Base-by-base conservation (phyloP, 2,888 invertebrate genomes). In the Aplocera efformata region DNA sequence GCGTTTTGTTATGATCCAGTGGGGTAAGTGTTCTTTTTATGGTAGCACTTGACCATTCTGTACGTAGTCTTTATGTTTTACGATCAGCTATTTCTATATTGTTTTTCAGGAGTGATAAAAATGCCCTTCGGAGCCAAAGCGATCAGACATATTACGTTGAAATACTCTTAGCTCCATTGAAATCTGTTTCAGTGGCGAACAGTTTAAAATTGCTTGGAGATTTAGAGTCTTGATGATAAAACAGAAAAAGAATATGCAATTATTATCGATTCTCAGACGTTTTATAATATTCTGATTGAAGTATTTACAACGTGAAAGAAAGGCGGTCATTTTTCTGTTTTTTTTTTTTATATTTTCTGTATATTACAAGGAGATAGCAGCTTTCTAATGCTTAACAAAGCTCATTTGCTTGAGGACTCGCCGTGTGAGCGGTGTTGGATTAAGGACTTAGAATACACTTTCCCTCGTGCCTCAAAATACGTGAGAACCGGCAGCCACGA, bases 1-100 rank as follows among this genome's bases (percentile, higher is more conserved):
- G 69, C 66, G 63, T 52, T 65, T 68, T 55, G 45, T 42, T 48
- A 65, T 58, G 54, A 56, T 50, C 38, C 32, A n/a, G 25, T 31
- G 27, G 48, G 52, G 50, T 53, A 53, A 50, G 48, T 58, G 53
- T 51, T 52, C 56, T 52, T 52, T 58, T 50, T 46, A 60, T 54
- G 34, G 46, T 42, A 35, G 50, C 39, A 37, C 50, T 46, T 32
- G 28, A 34, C 40, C 40, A 33, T 37, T 36, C 23, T 30, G 35
- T 32, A 17, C 30, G 17, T 27, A 13, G 23, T 33, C 11, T 36
- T 37, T 39, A 33, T 34, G 34, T 23, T 49, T 48, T 48, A 49
- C 39, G 49, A 50, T 34, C 40, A 37, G 27, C 27, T 42, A 7
- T 41, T 33, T 24, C 24, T 22, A 27, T 39, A 39, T 44, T 44